phyloP scores from a whole-genome alignment of 2,113 vertebrate species.

The Muscicapa adusta region DNA sequence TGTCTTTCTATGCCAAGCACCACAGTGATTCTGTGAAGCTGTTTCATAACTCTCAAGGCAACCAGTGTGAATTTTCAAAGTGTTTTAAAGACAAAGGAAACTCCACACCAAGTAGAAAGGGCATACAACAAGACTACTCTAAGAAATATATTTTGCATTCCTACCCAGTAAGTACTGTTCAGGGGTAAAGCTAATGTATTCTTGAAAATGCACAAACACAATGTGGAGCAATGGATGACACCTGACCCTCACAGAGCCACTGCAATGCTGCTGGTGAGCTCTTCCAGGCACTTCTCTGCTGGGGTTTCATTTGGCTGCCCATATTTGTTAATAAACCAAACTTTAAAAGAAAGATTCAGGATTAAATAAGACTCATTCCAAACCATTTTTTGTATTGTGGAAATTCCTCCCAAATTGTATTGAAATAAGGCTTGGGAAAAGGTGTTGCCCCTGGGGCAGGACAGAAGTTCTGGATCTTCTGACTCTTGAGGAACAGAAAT shows the following conservation, averaged over 20 bases:
- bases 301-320: background rate
- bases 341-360: background rate
- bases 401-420: background rate
- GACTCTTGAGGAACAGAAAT: background rate
- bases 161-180: background rate
- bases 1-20: background rate
- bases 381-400: background rate
- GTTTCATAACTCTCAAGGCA: background rate
- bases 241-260: accelerated
- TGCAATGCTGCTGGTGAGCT: background rate
- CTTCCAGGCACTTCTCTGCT: background rate
- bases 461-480: background rate
- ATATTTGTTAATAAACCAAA: background rate
- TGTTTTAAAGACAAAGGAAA: background rate
- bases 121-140: background rate
- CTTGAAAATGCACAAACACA: background rate
- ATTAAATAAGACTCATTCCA: background rate
- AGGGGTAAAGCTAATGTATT: background rate
- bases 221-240: background rate
- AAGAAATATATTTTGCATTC: background rate
- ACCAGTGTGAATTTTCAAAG: background rate
- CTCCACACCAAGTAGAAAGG: background rate
- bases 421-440: background rate
- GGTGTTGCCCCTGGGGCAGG: background rate
- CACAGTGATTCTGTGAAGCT: background rate